Evolutionary conservation across 2,797 vertebrate species (phyloP), one percentile per base, ranked within the genome.

Genomic region (Florisuga fusca): DNA sequence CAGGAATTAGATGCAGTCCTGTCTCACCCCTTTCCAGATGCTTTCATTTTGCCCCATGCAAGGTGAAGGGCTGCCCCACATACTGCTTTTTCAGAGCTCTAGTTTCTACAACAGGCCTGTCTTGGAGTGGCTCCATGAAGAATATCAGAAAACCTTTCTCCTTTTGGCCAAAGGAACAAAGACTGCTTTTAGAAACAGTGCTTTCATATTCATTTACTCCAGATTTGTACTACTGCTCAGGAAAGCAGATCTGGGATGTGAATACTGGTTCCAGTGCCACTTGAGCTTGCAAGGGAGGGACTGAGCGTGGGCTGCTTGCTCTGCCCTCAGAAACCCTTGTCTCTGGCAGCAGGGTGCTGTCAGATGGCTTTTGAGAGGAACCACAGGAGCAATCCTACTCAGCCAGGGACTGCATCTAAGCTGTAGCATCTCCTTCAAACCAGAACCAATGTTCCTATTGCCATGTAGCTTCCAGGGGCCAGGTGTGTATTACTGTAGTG

Each of bases 381-480:
- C 20, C 7, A 17, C 9, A 46, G 43, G 29, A 76, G 14, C 46
- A 38, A 54, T 33, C n/a, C 50, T 94, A 29, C 54, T 87, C 41
- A 83, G 25, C 6, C 41, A 73, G 59, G 73, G 50, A 19, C 21
- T 93, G 15, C 21, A 33, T 71, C 59, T 74, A 41, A 79, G 12
- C 16, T n/a, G 43, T 23, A 78, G 46, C 12, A 48, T 33, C 18
- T 53, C 63, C 67, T 73, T 72, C 64, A 67, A 78, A 51, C 67
- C 23, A 58, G n/a, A 87, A 25, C 23, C 10, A 43, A 43, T 23
- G 43, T 55, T 86, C 66, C 43, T 59, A 53, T 21, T 36, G 36
- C 73, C 1, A 0, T 5, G 11, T 29, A 43, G 22, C 17, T 59
- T 45, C 6, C 0, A 73, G 79, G 2, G 16, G 20, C 33, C 55